Conservation (phyloP, 2,888 invertebrate genomes). For the Chrysodeixis includens region DNA sequence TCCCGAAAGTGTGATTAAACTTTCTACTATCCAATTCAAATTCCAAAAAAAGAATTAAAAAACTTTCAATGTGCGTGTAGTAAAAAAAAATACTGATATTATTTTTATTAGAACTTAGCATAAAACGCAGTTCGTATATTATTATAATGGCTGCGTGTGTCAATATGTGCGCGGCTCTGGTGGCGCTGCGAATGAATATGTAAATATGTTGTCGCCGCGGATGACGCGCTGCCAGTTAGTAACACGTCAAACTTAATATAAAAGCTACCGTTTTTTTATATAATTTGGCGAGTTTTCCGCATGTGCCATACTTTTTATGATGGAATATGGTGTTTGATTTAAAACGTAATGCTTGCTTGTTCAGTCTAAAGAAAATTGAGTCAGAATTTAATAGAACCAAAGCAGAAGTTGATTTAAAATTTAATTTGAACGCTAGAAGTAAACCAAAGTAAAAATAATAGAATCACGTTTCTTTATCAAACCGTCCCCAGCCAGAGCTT, state of each 20-base stretch:
- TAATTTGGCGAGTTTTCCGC: neutral
- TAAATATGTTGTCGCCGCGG: conserved; percentile 8
- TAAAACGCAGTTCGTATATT: neutral
- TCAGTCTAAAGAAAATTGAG: neutral
- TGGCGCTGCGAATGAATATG: neutral
- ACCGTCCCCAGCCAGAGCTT: neutral
- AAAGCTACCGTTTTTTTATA: neutral
- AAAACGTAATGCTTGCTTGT: neutral
- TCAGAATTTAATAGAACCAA: neutral
- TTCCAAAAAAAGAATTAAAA: too few species aligned
- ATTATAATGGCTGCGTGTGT: neutral
- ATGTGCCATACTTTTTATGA: neutral
- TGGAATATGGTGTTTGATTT: neutral
- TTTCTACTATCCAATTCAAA: too few species aligned
- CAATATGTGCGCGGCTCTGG: neutral
- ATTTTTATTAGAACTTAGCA: neutral
- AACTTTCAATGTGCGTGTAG: too few species aligned
- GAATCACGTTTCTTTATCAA: neutral
- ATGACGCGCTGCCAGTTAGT: conserved; percentile 1
- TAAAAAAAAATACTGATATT: neutral
- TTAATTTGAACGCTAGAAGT: neutral
- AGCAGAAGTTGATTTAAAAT: neutral
- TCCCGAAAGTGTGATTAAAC: too few species aligned
- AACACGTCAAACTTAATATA: neutral
- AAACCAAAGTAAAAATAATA: neutral